Evolutionary conservation across 2,113 vertebrate species (phyloP), one percentile per base, ranked within the genome.

Genomic region (Gallinago undulata): DNA sequence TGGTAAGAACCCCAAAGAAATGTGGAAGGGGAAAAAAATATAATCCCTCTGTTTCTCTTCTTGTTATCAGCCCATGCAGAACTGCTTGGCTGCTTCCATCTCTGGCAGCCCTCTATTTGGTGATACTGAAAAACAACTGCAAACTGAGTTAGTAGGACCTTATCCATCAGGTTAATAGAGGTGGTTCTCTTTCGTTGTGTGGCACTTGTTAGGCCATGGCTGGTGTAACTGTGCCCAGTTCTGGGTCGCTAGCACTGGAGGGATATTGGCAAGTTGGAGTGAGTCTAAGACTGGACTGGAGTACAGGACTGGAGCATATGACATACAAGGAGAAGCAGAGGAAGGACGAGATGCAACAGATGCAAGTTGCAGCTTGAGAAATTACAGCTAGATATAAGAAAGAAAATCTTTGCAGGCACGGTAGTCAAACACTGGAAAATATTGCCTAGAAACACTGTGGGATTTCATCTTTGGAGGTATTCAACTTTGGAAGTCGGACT

Each of bases 291-390:
- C 5, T 3, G 8, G 39, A 39, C 39, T 39, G 12, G 39, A 39
- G 7, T 57, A 50, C 51, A 19, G 5, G 14, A 9, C 22, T 84
- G 35, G 57, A 84, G 12, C 11, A 37, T 21, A 11, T 27, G 41
- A n/a, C 2, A 2, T 41, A 48, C 16, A 68, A 72, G n/a, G 41
- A 81, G 22, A 73, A 77, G 28, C 41, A 89, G 56, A 50, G 28
- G n/a, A 62, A 84, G 37, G 37, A 63, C 4, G 14, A 50, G 31
- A 84, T 16, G 4, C 37, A 69, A 19, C 19, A 67, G 24, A n/a
- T 30, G 50, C 7, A 84, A 84, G 37, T 45, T 0, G 0, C 10
- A 66, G 48, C 0, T 1, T 28, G 66, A 66, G 51, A 94, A 92
- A 66, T 83, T 78, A 48, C 11, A 84, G 6, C 27, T 41, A 39